Conservation (phyloP, 2,888 invertebrate genomes). For the Oxycera nigricornis region DNA sequence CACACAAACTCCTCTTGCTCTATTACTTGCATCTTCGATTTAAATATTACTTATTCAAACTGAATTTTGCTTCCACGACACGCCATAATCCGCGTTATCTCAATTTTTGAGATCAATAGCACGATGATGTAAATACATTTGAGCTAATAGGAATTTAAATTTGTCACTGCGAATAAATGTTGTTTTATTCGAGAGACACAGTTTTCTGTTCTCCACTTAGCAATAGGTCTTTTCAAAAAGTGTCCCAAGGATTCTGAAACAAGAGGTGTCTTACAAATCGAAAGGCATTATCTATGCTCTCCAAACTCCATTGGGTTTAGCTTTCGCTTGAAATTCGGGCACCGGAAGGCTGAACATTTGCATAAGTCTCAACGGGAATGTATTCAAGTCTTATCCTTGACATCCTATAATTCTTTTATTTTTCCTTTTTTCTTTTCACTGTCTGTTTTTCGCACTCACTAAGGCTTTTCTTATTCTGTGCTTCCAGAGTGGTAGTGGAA, state of each 20-base stretch:
- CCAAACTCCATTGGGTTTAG: conserved; percentile 1
- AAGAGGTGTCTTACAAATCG: conserved; percentile 23
- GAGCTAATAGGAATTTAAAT: conserved; percentile 24
- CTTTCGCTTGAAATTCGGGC: background rate
- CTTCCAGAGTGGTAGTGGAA: conserved; percentile 59
- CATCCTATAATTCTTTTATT: conserved; percentile 39
- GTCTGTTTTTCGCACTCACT: background rate
- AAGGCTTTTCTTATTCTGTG: conserved; percentile 31
- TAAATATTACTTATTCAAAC: too few relatives aligned
- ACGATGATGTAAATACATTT: background rate
- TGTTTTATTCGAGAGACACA: conserved; percentile 23
- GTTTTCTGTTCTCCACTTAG: background rate
- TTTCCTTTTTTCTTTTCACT: background rate
- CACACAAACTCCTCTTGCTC: too few relatives aligned
- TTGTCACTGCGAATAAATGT: conserved; percentile 19
- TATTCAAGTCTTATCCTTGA: conserved; percentile 35
- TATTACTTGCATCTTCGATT: too few relatives aligned
- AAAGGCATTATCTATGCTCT: conserved; percentile 12
- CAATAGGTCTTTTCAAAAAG: background rate
- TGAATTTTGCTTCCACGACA: too few relatives aligned
- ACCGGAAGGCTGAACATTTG: conserved; percentile 35
- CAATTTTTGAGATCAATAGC: background rate
- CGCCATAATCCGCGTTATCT: background rate
- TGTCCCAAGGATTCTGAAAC: background rate
- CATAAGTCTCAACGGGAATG: conserved; percentile 26